Conservation (phyloP, 2,888 invertebrate species). For the Mantis religiosa region DNA sequence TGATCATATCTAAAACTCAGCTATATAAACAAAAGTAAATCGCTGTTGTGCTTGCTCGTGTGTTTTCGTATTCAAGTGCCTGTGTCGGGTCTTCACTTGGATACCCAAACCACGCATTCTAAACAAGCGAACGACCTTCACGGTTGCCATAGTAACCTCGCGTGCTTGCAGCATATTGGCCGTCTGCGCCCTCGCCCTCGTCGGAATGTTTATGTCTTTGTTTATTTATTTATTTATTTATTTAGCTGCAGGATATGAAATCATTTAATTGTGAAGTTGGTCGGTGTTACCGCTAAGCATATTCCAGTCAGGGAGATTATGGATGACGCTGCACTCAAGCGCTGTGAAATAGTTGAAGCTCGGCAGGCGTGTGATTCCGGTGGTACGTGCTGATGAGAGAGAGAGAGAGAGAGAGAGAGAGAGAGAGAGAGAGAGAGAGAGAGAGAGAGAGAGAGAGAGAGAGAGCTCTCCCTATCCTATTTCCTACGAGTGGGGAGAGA, state of each 20-base stretch:
- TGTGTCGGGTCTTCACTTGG: too few species aligned
- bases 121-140: neutral
- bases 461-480: too few species aligned
- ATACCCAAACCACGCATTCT: neutral
- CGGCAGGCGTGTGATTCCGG: neutral
- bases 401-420: neutral
- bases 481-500: neutral
- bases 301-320: neutral
- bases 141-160: neutral
- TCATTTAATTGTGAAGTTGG: neutral
- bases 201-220: neutral
- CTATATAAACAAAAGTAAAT: too few species aligned
- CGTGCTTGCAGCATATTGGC: neutral
- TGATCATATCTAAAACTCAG: too few species aligned
- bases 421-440: neutral
- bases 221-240: neutral
- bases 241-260: neutral
- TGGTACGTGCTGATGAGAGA: neutral
- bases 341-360: neutral
- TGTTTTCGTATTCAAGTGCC: too few species aligned
- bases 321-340: neutral
- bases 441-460: too few species aligned
- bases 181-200: too few species aligned
- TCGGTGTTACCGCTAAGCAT: neutral
- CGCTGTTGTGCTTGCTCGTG: too few species aligned